Conservation (phyloP, 2,797 vertebrate species). For the Esox lucius region DNA sequence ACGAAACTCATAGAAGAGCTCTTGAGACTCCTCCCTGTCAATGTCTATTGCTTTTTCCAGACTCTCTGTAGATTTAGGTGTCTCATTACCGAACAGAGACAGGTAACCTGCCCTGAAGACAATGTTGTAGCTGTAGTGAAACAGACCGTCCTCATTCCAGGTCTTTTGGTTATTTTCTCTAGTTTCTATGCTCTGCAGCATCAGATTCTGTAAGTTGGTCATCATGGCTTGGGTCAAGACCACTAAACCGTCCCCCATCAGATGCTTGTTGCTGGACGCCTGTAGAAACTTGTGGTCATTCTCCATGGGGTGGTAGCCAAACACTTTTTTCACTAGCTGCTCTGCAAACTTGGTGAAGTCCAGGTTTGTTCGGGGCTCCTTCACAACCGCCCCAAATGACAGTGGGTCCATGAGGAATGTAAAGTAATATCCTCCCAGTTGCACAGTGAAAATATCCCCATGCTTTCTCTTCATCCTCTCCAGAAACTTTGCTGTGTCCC, state of each 20-base stretch:
- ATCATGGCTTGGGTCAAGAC: slow-evolving; percentile 81
- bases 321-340: slow-evolving; percentile 74
- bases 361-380: slow-evolving; percentile 75
- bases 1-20: slow-evolving; percentile 80
- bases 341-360: slow-evolving; percentile 67
- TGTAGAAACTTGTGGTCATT: slow-evolving; percentile 38
- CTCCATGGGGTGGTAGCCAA: slow-evolving; percentile 53
- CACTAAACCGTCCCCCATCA: slow-evolving; percentile 82
- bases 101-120: slow-evolving; percentile 88
- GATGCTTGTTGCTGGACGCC: slow-evolving; percentile 69
- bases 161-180: slow-evolving; percentile 19
- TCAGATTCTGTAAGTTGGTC: slow-evolving; percentile 76
- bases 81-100: slow-evolving; percentile 80
- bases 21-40: slow-evolving; percentile 75
- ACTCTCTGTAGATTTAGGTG: slow-evolving; percentile 26
- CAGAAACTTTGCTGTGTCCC: slow-evolving; percentile 76
- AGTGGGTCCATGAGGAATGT: slow-evolving; percentile 84
- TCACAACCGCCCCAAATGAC: slow-evolving; percentile 77
- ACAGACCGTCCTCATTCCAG: slow-evolving; percentile 83
- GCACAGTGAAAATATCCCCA: slow-evolving; percentile 86
- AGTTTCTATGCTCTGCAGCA: slow-evolving; percentile 66
- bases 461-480: slow-evolving; percentile 82
- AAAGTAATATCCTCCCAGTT: slow-evolving; percentile 71
- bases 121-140: slow-evolving; percentile 83
- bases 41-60: slow-evolving; percentile 63